phyloP scores from a whole-genome alignment of 1,140 invertebrate genomes.

The Lethocerus indicus region DNA sequence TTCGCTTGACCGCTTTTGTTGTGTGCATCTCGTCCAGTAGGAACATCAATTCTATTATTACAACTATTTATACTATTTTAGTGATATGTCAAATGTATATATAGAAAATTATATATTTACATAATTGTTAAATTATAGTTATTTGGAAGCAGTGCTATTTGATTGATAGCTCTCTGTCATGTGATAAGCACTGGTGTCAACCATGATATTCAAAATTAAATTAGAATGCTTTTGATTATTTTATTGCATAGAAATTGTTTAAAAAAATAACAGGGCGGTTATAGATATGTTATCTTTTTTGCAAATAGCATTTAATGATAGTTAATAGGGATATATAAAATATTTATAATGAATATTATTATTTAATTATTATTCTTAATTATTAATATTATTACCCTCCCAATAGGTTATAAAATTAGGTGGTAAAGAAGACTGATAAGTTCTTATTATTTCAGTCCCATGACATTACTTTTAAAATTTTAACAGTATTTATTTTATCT shows the following conservation, averaged over 20 bases:
- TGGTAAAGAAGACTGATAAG: conserved; percentile 14
- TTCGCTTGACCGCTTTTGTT: conserved; percentile 12
- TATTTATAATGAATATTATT: background rate
- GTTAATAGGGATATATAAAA: conserved; percentile 11
- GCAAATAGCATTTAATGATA: conserved; percentile 12
- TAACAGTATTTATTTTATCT: conserved; percentile 1
- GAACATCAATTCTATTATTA: conserved; percentile 7
- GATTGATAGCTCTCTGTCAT: conserved; percentile 9
- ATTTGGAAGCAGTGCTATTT: conserved; percentile 5
- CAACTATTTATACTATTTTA: conserved; percentile 7
- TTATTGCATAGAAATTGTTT: conserved; percentile 8
- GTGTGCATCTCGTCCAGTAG: conserved; percentile 12
- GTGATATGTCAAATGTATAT: conserved; percentile 9
- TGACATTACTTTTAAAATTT: too few relatives aligned
- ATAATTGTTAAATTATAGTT: conserved; percentile 9
- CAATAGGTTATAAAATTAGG: conserved; percentile 10
- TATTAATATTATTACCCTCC: conserved; percentile 6
- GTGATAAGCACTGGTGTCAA: conserved; percentile 7
- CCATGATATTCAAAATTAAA: conserved; percentile 8
- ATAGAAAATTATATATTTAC: conserved; percentile 13
- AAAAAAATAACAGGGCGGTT: conserved; percentile 10
- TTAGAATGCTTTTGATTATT: conserved; percentile 11
- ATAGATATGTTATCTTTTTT: conserved; percentile 13
- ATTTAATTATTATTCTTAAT: background rate
- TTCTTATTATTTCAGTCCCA: conserved; percentile 10